Evolutionary conservation across 2,888 invertebrate species (phyloP).

Genomic region (Orchestes rusci): DNA sequence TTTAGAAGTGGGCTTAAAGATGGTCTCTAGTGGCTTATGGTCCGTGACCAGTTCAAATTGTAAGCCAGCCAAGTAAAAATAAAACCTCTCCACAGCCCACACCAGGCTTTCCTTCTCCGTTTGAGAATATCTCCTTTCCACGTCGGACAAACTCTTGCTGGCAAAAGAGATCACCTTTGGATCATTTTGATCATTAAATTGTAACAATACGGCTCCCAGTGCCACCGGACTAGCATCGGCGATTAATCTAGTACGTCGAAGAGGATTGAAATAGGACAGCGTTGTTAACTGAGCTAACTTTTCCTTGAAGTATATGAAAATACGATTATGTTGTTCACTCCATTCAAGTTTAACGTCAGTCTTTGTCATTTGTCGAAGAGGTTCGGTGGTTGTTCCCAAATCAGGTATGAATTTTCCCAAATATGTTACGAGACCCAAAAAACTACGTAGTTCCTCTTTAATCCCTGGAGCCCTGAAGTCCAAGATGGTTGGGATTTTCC

Average conservation of each 20-base stretch:
- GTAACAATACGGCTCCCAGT: conserved; percentile 31
- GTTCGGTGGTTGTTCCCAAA: conserved; percentile 7
- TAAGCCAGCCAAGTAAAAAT: conserved; percentile 39
- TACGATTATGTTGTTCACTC: no score
- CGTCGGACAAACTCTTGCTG: conserved; percentile 28
- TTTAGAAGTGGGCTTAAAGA: conserved; percentile 30
- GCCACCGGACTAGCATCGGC: conserved; percentile 32
- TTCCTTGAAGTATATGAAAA: no score
- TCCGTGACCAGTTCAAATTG: conserved; percentile 35
- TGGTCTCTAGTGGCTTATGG: conserved; percentile 37
- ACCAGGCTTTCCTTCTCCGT: conserved; percentile 38
- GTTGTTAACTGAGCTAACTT: conserved; percentile 20
- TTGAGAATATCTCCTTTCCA: conserved; percentile 34
- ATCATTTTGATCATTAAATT: conserved; percentile 25
- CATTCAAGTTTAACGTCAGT: conserved; percentile 6
- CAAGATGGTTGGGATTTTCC: conserved; percentile 6
- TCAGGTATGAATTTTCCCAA: conserved; percentile 26
- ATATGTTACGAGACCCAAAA: conserved; percentile 27
- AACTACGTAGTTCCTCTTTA: conserved; percentile 28
- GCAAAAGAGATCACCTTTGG: conserved; percentile 30
- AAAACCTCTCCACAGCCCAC: conserved; percentile 39
- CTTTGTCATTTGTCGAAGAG: conserved; percentile 8
- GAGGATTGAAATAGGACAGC: conserved; percentile 27
- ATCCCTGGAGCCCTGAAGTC: conserved; percentile 27
- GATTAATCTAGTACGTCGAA: conserved; percentile 25